phyloP scores from a whole-genome alignment of 2,888 invertebrate genomes.

The Cylloceria caligata region DNA sequence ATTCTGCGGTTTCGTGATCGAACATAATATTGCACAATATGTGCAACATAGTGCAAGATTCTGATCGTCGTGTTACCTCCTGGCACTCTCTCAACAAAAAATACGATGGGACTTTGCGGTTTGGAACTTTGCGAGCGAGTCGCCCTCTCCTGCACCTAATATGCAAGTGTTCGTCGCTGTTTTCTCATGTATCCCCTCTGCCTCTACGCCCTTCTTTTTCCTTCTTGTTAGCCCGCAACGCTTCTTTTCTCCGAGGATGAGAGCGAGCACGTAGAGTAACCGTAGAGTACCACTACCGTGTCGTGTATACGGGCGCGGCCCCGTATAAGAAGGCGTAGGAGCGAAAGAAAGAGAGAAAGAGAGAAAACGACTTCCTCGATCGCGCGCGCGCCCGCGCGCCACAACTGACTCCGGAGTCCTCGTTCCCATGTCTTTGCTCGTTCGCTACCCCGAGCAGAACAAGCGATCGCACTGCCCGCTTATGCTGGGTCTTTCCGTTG shows the following conservation, averaged over 20 bases:
- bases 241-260: neutral
- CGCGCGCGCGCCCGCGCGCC: slow-evolving; percentile 66
- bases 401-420: slow-evolving; percentile 14
- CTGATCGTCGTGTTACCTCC: neutral
- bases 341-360: slow-evolving; percentile 32
- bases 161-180: slow-evolving; percentile 18
- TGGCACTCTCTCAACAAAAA: neutral
- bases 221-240: slow-evolving; percentile 14
- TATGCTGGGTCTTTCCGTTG: slow-evolving; percentile 83
- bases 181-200: slow-evolving; percentile 14
- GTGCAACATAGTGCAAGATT: slow-evolving; percentile 6
- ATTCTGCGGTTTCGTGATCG: neutral
- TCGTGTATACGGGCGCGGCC: slow-evolving; percentile 50
- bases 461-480: slow-evolving; percentile 39
- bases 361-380: slow-evolving; percentile 74
- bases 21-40: neutral
- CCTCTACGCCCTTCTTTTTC: neutral
- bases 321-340: slow-evolving; percentile 49
- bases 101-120: slow-evolving; percentile 18
- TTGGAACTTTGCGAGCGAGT: slow-evolving; percentile 26
- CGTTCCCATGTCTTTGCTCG: slow-evolving; percentile 81
- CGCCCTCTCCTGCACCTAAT: slow-evolving; percentile 31
- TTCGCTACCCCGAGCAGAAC: slow-evolving; percentile 39
- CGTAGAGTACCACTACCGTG: slow-evolving; percentile 18
- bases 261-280: slow-evolving; percentile 25